Evolutionary conservation across 2,888 invertebrate species (phyloP).

Genomic region (Microplitis deprimator): DNA sequence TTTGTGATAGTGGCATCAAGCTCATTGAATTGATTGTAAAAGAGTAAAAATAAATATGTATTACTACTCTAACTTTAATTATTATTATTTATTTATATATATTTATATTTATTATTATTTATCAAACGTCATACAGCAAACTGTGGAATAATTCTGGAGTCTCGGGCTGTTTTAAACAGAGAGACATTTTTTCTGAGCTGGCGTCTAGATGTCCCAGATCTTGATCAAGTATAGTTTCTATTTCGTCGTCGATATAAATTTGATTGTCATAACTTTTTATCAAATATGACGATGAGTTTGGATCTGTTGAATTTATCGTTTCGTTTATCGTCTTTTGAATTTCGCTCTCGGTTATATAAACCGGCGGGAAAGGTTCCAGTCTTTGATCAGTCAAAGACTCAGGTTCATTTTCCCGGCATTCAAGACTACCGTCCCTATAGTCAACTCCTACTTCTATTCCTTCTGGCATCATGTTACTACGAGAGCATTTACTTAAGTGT

Average conservation of each 20-base stretch:
- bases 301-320: constrained; percentile 63
- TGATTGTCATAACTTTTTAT: constrained; percentile 63
- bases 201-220: constrained; percentile 60
- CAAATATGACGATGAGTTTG: constrained; percentile 59
- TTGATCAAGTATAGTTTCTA: constrained; percentile 63
- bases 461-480: neutral
- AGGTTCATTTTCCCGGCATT: constrained; percentile 22
- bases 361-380: constrained; percentile 55
- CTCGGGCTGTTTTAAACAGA: constrained; percentile 66
- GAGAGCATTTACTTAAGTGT: constrained; percentile 62
- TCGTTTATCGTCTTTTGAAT: constrained; percentile 67
- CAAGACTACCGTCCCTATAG: neutral
- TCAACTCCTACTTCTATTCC: neutral
- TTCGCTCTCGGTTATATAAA: constrained; percentile 65
- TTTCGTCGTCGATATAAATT: constrained; percentile 63
- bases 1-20: constrained; percentile 24
- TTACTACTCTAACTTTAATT: neutral
- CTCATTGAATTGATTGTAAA: constrained; percentile 25
- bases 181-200: constrained; percentile 55
- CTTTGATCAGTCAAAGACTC: constrained; percentile 24
- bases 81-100: neutral
- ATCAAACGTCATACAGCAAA: constrained; percentile 60
- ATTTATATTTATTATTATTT: constrained; percentile 8
- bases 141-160: constrained; percentile 66
- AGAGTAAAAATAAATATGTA: constrained; percentile 21